Evolutionary conservation across 1,140 invertebrate species (phyloP), one percentile per base, ranked within the genome.

Genomic region (Mylabris phalerata): DNA sequence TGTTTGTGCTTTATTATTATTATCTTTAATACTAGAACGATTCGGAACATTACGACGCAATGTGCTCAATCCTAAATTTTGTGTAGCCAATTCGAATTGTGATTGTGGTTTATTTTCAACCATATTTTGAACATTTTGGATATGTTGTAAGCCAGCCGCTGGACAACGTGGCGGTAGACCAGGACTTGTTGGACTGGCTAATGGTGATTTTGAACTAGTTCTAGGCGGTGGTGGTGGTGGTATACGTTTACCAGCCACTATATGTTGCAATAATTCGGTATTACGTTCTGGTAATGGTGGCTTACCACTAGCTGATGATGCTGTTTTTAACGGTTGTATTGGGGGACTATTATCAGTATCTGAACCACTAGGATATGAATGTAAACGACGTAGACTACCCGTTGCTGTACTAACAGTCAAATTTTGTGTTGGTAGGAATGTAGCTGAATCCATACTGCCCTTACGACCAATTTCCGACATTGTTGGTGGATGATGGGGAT

Each of bases 161-260:
- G 76, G 71, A 54, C 77, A 75, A 47, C 78, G 73, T 6, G 79
- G 80, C 24, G 82, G 82, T 62, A 83, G 67, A 66, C 79, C 79
- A 3, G 83, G 83, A 60, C 80, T 81, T 26, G 87, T 87, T 3
- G 89, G 88, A 43, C 88, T 90, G n/a, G 87, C 86, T 59, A 90
- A 75, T 3, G 88, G 89, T 25, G 87, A 89, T 65, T 88, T 82
- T 32, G 89, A 91, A 54, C 87, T 89, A 46, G 89, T 91, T 48
- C 89, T 79, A 9, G 89, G 89, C 13, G 89, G 89, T 39, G 89
- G 89, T n/a, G 89, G 89, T 27, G 89, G 89, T n/a, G 89, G 89
- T 24, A 89, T 84, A 56, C 88, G 80, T 66, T 88, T 85, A 7
- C 82, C 80, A 9, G 79, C 82, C 57, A 84, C 77, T 50, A 80